Evolutionary conservation across 2,113 vertebrate species (phyloP).

Genomic region (Nothobranchius furzeri): DNA sequence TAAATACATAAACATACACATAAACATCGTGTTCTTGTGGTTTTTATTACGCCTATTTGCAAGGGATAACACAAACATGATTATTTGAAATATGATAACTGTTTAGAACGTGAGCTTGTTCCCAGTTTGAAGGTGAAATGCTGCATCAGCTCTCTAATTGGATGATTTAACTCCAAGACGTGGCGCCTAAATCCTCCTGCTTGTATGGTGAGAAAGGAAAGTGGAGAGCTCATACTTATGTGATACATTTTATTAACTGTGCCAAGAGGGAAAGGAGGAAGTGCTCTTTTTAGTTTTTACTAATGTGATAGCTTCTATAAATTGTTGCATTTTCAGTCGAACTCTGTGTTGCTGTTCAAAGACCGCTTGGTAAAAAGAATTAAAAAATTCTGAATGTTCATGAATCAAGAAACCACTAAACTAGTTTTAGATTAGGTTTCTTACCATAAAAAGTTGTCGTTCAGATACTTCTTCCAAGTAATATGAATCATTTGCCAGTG

Average conservation of each 20-base stretch:
- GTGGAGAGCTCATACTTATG: slow-evolving; percentile 1
- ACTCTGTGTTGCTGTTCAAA: too few species aligned
- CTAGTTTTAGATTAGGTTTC: too few species aligned
- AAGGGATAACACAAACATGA: slow-evolving; percentile 49
- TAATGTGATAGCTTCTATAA: slow-evolving; percentile 7
- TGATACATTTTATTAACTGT: slow-evolving; percentile 29
- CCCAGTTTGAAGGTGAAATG: slow-evolving; percentile 41
- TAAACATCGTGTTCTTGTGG: slow-evolving; percentile 14
- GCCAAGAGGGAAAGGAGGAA: not conserved
- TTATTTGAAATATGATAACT: slow-evolving; percentile 70
- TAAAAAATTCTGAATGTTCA: too few species aligned
- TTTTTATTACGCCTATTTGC: slow-evolving; percentile 49
- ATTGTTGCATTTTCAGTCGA: not conserved
- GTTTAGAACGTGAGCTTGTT: slow-evolving; percentile 45
- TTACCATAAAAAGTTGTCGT: too few species aligned
- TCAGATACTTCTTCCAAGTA: too few species aligned
- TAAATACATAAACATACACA: too few species aligned
- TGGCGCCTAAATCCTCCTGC: slow-evolving; percentile 26
- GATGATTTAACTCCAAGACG: slow-evolving; percentile 43
- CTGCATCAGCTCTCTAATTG: slow-evolving; percentile 54
- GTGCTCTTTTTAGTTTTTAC: slow-evolving; percentile 22
- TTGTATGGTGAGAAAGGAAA: not conserved
- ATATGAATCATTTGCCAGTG: too few species aligned
- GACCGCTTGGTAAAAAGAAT: too few species aligned
- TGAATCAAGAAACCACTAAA: too few species aligned